Evolutionary conservation across 2,113 vertebrate genomes (phyloP).

Genomic region (Motacilla tschutschensis): DNA sequence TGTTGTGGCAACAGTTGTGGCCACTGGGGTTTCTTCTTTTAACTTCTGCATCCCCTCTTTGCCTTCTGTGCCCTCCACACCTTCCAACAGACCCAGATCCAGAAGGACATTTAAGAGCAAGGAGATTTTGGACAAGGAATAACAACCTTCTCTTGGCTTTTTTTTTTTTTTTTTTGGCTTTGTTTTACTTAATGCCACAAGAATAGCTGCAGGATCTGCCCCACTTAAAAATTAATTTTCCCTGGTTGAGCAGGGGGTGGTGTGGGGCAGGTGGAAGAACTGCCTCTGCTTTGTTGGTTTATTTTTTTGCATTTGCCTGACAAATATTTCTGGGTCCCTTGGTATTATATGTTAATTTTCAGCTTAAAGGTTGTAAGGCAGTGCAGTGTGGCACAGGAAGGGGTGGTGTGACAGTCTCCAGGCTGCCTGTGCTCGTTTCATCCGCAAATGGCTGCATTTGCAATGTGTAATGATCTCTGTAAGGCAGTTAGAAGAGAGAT

Average conservation of each 20-base stretch:
- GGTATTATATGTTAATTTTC: slow-evolving; percentile 15
- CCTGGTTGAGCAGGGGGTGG: background rate
- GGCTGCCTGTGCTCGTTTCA: background rate
- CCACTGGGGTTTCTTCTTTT: background rate
- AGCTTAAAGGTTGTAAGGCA: background rate
- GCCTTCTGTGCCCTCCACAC: background rate
- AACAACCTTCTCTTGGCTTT: background rate
- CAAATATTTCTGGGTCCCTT: background rate
- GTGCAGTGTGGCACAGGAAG: background rate
- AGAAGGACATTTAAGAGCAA: background rate
- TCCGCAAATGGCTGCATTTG: slow-evolving; percentile 34
- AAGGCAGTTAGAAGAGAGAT: slow-evolving; percentile 38
- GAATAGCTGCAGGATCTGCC: background rate
- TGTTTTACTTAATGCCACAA: background rate
- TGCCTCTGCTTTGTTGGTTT: background rate
- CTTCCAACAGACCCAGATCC: background rate
- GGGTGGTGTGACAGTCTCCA: background rate
- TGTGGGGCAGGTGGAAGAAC: background rate
- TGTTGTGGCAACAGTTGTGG: background rate
- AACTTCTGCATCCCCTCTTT: background rate
- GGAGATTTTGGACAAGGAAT: background rate
- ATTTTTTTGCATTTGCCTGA: background rate
- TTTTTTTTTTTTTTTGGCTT: background rate
- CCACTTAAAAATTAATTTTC: background rate
- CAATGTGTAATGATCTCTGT: slow-evolving; percentile 49